Evolutionary conservation across 2,888 invertebrate species (phyloP), one percentile per base, ranked within the genome.

Genomic region (Stomorhina lunata): DNA sequence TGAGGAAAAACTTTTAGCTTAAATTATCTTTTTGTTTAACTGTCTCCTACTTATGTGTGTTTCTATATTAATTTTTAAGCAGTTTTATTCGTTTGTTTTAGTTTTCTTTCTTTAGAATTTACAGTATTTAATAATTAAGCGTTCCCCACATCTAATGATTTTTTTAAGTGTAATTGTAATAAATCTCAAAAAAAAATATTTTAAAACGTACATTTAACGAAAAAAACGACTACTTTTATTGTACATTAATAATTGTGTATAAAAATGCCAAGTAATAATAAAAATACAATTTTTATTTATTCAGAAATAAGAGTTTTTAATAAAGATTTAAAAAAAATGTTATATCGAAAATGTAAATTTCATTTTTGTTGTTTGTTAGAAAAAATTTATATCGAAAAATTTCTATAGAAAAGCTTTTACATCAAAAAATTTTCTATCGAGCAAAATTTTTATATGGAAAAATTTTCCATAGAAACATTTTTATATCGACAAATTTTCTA

Each of bases 1-100:
- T 15, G 86, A 87, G 63, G 89, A 90, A 69, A 88, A 89, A 81
- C 84, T 90, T 9, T 75, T 90, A 84, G 87, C 90, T 55, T 87
- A 87, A 66, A 88, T 88, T 79, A 86, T 63, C 29, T n/a, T n/a
- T n/a, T n/a, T n/a, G n/a, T n/a, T n/a, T n/a, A n/a, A n/a, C n/a
- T n/a, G n/a, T n/a, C n/a, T n/a, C n/a, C n/a, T n/a, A n/a, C n/a
- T n/a, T 57, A 53, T 48, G 10, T 32, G 22, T 32, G 15, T 40
- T 45, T 59, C 9, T 72, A 3, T 61, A 75, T 9, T n/a, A n/a
- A 27, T 25, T 48, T 72, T 50, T 48, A 17, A 72, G 43, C 12
- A 27, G 25, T 61, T 71, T 53, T 29, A 57, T 48, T 22, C 25
- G 34, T 22, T 48, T 12, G 43, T 27, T 61, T 71, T 65, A 61